Base-by-base conservation (phyloP, 2,797 vertebrate species). In the Parambassis ranga region DNA sequence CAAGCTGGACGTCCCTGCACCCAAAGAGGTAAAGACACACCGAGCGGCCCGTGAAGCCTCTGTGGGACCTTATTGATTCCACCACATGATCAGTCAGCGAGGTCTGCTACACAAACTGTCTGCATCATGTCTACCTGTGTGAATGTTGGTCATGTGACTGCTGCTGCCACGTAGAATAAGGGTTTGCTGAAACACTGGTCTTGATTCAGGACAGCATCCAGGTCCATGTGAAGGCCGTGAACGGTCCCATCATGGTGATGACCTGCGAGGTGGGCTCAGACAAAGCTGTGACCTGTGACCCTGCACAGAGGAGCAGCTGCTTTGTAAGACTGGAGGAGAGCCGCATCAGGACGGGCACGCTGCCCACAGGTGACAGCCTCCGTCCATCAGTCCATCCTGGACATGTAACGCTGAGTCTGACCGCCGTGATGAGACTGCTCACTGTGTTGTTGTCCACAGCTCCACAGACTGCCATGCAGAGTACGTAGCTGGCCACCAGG, bases 1-100 rank as follows among this genome's bases (percentile, higher is more conserved):
- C 27, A 95, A 91, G 32, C 56, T 98, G 80, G 94, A 96, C 72
- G 91, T 98, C 8, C 95, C 95, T 1, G 59, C 93, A 3, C 96
- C 96, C 32, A 94, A 82, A 71, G 92, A 96, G 44, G 96, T 98
- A 81, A 50, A 20, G n/a, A n/a, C n/a, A n/a, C n/a, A n/a, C n/a
- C n/a, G n/a, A n/a, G n/a, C n/a, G n/a, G n/a, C n/a, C n/a, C n/a
- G n/a, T n/a, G n/a, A n/a, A n/a, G n/a, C n/a, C n/a, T n/a, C n/a
- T n/a, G n/a, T n/a, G n/a, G n/a, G n/a, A n/a, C n/a, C n/a, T n/a
- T n/a, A n/a, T n/a, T n/a, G n/a, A n/a, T n/a, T n/a, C n/a, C n/a
- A n/a, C n/a, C n/a, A n/a, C n/a, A n/a, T n/a, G n/a, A n/a, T n/a
- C n/a, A n/a, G n/a, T n/a, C n/a, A n/a, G n/a, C n/a, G n/a, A n/a